Evolutionary conservation across 2,888 invertebrate species (phyloP).

Genomic region (Drosophila testacea): DNA sequence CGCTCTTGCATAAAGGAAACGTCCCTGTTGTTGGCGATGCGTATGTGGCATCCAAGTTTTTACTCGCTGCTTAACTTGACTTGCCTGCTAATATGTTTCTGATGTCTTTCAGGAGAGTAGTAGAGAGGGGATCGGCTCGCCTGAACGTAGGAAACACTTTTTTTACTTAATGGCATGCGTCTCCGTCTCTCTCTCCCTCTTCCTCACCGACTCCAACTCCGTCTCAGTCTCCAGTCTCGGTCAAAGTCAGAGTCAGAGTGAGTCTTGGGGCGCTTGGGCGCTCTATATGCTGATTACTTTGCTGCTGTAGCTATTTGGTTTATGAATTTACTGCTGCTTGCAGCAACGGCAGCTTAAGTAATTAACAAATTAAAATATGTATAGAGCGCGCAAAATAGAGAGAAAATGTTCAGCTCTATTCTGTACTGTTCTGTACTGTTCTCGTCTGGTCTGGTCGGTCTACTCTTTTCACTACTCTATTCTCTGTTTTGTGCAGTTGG

Average conservation of each 20-base stretch:
- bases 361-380: constrained; percentile 80
- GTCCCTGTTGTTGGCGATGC: constrained; percentile 28
- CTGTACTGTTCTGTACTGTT: constrained; percentile 6
- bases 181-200: constrained; percentile 8
- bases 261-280: constrained; percentile 29
- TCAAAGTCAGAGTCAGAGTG: constrained; percentile 7
- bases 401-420: constrained; percentile 21
- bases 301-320: constrained; percentile 58
- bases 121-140: not conserved
- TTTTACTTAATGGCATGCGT: constrained; percentile 42
- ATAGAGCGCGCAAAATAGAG: constrained; percentile 33
- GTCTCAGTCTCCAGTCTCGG: constrained; percentile 35
- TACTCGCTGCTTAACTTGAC: constrained; percentile 42
- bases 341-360: constrained; percentile 68
- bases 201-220: not conserved
- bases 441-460: constrained; percentile 6
- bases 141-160: constrained; percentile 42
- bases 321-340: constrained; percentile 65
- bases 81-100: constrained; percentile 75
- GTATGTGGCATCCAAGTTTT: constrained; percentile 33
- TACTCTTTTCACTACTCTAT: not conserved
- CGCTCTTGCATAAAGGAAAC: constrained; percentile 4
- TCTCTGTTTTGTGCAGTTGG: constrained; percentile 19
- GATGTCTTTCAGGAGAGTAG: constrained; percentile 59
- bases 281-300: constrained; percentile 72